Base-by-base conservation (phyloP, 2,797 vertebrate genomes). In the Prionace glauca region DNA sequence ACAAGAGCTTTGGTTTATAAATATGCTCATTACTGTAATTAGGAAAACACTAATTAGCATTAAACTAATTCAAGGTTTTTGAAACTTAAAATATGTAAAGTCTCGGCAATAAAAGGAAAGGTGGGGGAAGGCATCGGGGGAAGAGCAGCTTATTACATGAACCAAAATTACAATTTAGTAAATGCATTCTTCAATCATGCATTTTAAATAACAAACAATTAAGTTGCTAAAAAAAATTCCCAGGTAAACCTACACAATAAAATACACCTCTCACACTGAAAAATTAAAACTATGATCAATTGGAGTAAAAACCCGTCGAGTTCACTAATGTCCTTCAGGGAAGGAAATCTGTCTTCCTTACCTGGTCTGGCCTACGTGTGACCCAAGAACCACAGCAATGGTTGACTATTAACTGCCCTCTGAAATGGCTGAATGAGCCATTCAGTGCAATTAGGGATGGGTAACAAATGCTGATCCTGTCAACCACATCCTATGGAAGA, bases 11-110 rank as follows among this genome's bases (percentile, higher is more conserved):
- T 95, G 71, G 69, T 77, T 77, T 16, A 74, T 95, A 74, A 74
- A 77, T 95, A 94, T 95, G 71, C 69, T 95, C 45, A 77, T 95
- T 77, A 69, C 93, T 56, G 65, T 50, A 77, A 74, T 95, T 95
- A 95, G 45, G 16, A 60, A 77, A 56, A 26, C 29, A 60, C 69
- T 72, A 95, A 95, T 95, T 74, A 95, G 29, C 93, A n/a, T 36
- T n/a, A 29, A 8, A 74, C 29, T 56, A 45, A 72, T 95, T 71
- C 71, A 72, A 74, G 41, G 93, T 77, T 50, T 74, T 77, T 56
- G 72, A 60, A 95, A 95, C 93, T 74, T 56, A 95, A 94, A 74
- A 50, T 56, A 77, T 77, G 93, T n/a, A 18, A 74, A 77, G 71
- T 95, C 29, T 74, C 71, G 16, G 50, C 93, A 74, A 71, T 71